Evolutionary conservation across 2,797 vertebrate species (phyloP).

Genomic region (Nannoperca australis): DNA sequence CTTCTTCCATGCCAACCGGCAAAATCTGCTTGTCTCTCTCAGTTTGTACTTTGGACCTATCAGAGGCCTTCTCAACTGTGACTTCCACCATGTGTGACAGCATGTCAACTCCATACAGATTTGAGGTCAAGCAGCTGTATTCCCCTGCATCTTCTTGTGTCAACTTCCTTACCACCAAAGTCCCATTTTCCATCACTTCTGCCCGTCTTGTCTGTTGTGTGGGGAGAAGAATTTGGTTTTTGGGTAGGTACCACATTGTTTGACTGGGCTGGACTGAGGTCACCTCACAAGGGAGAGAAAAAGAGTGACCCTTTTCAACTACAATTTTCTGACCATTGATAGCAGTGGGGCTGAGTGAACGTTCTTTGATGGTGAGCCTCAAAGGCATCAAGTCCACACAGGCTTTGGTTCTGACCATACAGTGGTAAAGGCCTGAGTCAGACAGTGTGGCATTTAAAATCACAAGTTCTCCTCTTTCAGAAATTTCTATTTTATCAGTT

Average conservation of each 20-base stretch:
- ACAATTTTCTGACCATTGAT: conserved; percentile 84
- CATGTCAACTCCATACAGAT: conserved; percentile 87
- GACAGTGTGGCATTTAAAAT: conserved; percentile 80
- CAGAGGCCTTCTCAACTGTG: conserved; percentile 60
- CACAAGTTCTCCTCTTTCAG: conserved; percentile 77
- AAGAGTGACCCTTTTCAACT: conserved; percentile 69
- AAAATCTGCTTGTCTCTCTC: conserved; percentile 39
- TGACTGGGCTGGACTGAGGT: conserved; percentile 80
- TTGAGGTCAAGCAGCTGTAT: conserved; percentile 85
- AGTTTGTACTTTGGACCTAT: conserved; percentile 51
- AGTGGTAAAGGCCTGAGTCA: conserved; percentile 87
- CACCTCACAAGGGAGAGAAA: conserved; percentile 83
- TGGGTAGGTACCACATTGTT: conserved; percentile 85
- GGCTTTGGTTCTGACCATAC: conserved; percentile 78
- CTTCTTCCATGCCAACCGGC: conserved; percentile 53
- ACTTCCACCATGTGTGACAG: conserved; percentile 83
- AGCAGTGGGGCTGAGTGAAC: conserved; percentile 78
- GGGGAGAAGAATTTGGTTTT: conserved; percentile 77
- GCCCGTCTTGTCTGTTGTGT: conserved; percentile 73
- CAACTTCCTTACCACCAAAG: conserved; percentile 78
- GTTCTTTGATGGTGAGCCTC: conserved; percentile 83
- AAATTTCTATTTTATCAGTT: conserved; percentile 66
- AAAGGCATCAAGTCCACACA: conserved; percentile 81
- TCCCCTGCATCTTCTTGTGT: conserved; percentile 82
- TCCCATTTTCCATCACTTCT: conserved; percentile 82